A percentile compares a stretch with the other conserved stretches of the same genome.
Evolutionary conservation across 2,797 vertebrate species (phyloP).

Genomic region (Fistularia tabacaria): DNA sequence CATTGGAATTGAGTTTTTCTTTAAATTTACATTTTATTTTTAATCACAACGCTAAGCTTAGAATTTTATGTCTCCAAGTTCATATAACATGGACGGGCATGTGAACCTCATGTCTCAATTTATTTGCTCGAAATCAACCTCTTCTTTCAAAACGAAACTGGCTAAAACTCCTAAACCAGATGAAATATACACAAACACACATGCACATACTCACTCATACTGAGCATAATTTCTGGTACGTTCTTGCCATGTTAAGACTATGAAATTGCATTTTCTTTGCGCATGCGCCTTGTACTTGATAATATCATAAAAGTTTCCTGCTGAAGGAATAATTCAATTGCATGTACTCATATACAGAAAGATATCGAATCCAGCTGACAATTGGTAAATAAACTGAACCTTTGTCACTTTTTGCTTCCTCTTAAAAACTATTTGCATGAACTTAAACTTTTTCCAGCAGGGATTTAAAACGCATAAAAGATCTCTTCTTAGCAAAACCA

Average conservation of each 20-base stretch:
- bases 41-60: too few relatives aligned
- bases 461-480: conserved; percentile 7
- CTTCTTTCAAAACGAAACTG: conserved; percentile 3
- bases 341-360: conserved; percentile 30
- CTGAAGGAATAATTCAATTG: conserved; percentile 22
- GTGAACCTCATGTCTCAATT: background rate
- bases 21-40: too few relatives aligned
- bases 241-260: conserved; percentile 4
- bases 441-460: background rate
- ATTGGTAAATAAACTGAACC: conserved; percentile 8
- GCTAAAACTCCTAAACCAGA: conserved; percentile 15
- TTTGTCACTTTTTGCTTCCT: conserved; percentile 15
- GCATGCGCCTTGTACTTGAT: conserved; percentile 5
- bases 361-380: conserved; percentile 25
- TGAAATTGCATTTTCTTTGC: too few relatives aligned
- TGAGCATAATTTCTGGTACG: conserved; percentile 11
- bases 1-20: too few relatives aligned
- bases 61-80: too few relatives aligned
- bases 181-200: conserved; percentile 4
- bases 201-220: background rate
- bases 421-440: too few relatives aligned
- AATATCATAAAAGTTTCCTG: conserved; percentile 2
- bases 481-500: conserved; percentile 7
- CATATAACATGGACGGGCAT: too few relatives aligned
- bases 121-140: background rate